A percentile compares a stretch with the other conserved stretches of the same genome.
phyloP scores from a whole-genome alignment of 2,113 vertebrate genomes.

The Notothenia rossii region DNA sequence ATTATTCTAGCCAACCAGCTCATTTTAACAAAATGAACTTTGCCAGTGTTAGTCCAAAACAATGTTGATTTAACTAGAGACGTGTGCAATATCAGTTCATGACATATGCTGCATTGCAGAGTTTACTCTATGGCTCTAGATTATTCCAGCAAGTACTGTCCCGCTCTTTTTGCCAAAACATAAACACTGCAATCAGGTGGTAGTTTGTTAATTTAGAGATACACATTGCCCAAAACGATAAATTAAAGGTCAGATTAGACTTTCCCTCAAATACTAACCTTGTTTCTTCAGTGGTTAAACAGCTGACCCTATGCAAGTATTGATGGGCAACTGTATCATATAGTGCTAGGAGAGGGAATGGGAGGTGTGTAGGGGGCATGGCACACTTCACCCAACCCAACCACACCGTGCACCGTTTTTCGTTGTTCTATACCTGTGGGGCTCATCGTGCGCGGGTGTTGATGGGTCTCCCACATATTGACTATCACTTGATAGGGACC shows the following conservation, averaged over 20 bases:
- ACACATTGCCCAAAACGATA: neutral
- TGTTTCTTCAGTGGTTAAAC: neutral
- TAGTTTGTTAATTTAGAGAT: neutral
- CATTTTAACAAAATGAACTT: slow-evolving; percentile 26
- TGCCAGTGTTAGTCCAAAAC: slow-evolving; percentile 9
- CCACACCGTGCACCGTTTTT: slow-evolving; percentile 35
- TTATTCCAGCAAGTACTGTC: neutral
- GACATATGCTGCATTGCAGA: slow-evolving; percentile 27
- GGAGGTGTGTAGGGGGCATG: neutral
- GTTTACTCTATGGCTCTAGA: slow-evolving; percentile 35
- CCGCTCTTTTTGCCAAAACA: neutral
- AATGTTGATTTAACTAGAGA: slow-evolving; percentile 16
- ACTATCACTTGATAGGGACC: slow-evolving; percentile 97
- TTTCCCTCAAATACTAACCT: neutral
- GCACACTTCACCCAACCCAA: slow-evolving; percentile 51
- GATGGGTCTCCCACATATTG: slow-evolving; percentile 99
- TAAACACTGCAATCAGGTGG: slow-evolving; percentile 12
- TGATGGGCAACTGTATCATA: neutral
- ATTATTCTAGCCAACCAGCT: slow-evolving; percentile 18
- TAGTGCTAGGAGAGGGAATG: neutral
- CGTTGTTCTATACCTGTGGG: slow-evolving; percentile 93
- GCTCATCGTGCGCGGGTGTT: slow-evolving; percentile 95
- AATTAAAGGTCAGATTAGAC: neutral
- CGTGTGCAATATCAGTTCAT: neutral
- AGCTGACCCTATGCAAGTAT: slow-evolving; percentile 10